Base-by-base conservation (phyloP, 2,113 vertebrate genomes). In the Nycticebus coucang region DNA sequence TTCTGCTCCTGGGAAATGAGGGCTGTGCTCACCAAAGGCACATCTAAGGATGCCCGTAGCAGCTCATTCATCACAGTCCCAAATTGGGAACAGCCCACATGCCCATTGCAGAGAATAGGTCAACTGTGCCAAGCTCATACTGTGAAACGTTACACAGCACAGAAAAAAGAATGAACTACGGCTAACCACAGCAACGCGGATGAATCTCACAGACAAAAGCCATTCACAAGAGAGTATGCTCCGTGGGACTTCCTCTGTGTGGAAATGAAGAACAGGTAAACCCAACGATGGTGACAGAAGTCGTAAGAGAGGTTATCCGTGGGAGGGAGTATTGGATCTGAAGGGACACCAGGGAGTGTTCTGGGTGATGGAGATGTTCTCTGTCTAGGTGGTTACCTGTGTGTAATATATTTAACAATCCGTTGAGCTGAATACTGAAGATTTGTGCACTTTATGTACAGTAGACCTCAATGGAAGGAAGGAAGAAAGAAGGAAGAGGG, bases 21-120 rank as follows among this genome's bases (percentile, higher is more conserved):
- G 66, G 53, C 37, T 35, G 6, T 7, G 62, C 64, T 19, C 22
- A 53, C 60, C 13, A 8, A 33, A 53, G 21, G 41, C 55, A 17
- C 0, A 4, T 3, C 18, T 45, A 15, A 2, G 57, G n/a, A 35
- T 6, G 14, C 8, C 68, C 13, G 28, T 0, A 22, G 78, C 30
- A 53, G 19, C 26, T 19, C 21, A 14, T 2, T 37, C 83, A 4
- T 18, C 30, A 15, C 2, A 68, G 11, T 53, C 22, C 60, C 74
- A 26, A 80, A 37, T 1, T 18, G 12, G n/a, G 50, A 91, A 71
- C 72, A 37, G 18, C 35, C 35, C 33, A 21, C 55, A 68, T 0
- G 33, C 8, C 14, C 33, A 37, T 30, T 26, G 0, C 21, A n/a
- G 93, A 24, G 55, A 66, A 53, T 15, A 13, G 53, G 11, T 30